These are phyloP conservation scores for Agonopterix alstromeriana DNA, from an alignment of 2,888 invertebrate species.

Conservation along the genomic window DNA sequence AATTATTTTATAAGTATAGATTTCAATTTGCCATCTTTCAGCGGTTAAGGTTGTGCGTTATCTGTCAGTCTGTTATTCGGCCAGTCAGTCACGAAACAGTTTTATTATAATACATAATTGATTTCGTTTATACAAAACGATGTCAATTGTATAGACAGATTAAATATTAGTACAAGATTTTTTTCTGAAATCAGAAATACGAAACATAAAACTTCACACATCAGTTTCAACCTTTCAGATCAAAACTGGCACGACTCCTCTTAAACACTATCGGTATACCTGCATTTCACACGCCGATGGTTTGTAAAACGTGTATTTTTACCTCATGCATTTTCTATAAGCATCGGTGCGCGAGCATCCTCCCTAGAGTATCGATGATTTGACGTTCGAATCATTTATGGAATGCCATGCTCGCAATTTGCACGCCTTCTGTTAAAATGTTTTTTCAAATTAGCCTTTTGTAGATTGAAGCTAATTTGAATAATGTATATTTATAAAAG, in stretches of 20 bases:
- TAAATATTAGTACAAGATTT: too few species aligned
- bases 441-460: background rate
- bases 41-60: too few species aligned
- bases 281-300: conserved; percentile 16
- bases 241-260: background rate
- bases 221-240: too few species aligned
- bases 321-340: conserved; percentile 17
- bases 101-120: too few species aligned
- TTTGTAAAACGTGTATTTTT: conserved; percentile 20
- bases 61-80: too few species aligned
- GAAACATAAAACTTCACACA: too few species aligned
- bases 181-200: too few species aligned
- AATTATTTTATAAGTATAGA: too few species aligned
- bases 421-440: background rate
- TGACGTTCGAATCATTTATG: conserved; percentile 22
- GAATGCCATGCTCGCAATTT: conserved; percentile 4
- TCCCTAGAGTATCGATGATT: conserved; percentile 19
- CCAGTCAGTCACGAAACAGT: too few species aligned
- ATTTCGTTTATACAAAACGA: too few species aligned
- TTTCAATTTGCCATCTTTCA: too few species aligned
- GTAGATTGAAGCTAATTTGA: background rate
- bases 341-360: conserved; percentile 5
- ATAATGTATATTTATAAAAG: background rate
- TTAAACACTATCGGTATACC: conserved; percentile 1
- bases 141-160: too few species aligned